Evolutionary conservation across 2,888 invertebrate genomes (phyloP).

Genomic region (Odontothrips loti): DNA sequence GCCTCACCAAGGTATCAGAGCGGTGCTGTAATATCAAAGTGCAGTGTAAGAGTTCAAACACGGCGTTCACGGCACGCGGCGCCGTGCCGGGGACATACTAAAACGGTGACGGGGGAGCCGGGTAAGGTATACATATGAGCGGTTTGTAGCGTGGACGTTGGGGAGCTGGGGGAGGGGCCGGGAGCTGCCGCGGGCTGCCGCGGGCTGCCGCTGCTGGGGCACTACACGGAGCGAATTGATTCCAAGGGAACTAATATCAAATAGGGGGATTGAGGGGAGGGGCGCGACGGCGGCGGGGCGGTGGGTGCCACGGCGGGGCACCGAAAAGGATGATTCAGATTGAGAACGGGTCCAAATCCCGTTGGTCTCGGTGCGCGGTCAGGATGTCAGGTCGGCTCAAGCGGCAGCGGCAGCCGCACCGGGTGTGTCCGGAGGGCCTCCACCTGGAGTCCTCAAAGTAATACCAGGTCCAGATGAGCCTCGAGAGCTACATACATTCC

Average conservation of each 20-base stretch:
- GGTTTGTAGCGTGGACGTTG: too few species aligned
- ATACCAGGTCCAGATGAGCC: too few species aligned
- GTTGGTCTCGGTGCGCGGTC: constrained; percentile 1
- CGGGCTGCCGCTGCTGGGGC: too few species aligned
- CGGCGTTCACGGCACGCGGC: not conserved
- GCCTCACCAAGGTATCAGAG: too few species aligned
- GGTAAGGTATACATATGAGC: too few species aligned
- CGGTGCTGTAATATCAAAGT: too few species aligned
- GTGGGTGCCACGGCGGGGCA: not conserved
- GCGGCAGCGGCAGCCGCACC: not conserved
- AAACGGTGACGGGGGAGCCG: not conserved
- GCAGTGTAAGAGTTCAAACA: not conserved
- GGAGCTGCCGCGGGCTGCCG: not conserved
- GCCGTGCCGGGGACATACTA: too few species aligned
- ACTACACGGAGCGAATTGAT: not conserved
- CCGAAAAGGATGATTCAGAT: not conserved
- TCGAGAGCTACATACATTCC: too few species aligned
- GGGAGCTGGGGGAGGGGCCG: not conserved
- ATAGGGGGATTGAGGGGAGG: not conserved
- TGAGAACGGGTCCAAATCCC: not conserved
- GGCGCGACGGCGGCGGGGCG: not conserved
- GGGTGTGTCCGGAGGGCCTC: too few species aligned
- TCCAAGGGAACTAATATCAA: not conserved
- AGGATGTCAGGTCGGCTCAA: too few species aligned
- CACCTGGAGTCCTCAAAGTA: too few species aligned